These are phyloP conservation scores for Drosophila simulans DNA, from an alignment of 1,140 invertebrate species.

Conservation along the genomic window DNA sequence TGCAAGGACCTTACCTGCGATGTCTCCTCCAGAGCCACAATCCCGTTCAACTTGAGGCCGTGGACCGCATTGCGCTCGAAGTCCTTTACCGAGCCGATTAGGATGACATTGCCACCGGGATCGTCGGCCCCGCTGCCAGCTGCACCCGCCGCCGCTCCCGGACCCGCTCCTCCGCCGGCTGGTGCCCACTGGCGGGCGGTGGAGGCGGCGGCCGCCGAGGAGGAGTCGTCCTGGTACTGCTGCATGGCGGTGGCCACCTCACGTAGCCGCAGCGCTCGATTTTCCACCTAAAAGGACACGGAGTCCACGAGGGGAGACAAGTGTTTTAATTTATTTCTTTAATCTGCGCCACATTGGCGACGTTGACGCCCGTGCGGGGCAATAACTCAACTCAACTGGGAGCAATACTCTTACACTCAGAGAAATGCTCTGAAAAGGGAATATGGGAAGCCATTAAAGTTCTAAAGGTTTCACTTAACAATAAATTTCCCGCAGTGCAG, in stretches of 20 bases:
- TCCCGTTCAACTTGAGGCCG: slow-evolving; percentile 76
- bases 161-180: slow-evolving; percentile 46
- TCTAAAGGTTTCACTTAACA: too few species aligned
- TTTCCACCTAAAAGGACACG: slow-evolving; percentile 87
- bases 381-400: slow-evolving; percentile 69
- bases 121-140: slow-evolving; percentile 67
- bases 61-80: slow-evolving; percentile 77
- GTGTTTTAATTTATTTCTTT: slow-evolving; percentile 80
- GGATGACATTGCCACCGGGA: slow-evolving; percentile 79
- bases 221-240: slow-evolving; percentile 81
- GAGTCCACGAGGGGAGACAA: slow-evolving; percentile 34
- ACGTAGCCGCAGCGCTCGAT: slow-evolving; percentile 89
- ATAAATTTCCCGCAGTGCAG: slow-evolving; percentile 3
- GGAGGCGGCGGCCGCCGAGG: slow-evolving; percentile 56
- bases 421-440: not conserved
- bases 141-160: slow-evolving; percentile 13
- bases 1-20: slow-evolving; percentile 39
- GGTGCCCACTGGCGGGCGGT: slow-evolving; percentile 68
- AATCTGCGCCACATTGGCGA: slow-evolving; percentile 73
- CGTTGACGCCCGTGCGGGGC: slow-evolving; percentile 48
- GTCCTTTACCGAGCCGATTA: slow-evolving; percentile 74
- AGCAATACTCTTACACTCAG: slow-evolving; percentile 28
- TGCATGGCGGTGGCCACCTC: slow-evolving; percentile 84
- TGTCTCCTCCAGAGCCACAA: slow-evolving; percentile 70
- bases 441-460: not conserved